phyloP scores from a whole-genome alignment of 2,113 vertebrate species.

The Trochalopteron elliotii region DNA sequence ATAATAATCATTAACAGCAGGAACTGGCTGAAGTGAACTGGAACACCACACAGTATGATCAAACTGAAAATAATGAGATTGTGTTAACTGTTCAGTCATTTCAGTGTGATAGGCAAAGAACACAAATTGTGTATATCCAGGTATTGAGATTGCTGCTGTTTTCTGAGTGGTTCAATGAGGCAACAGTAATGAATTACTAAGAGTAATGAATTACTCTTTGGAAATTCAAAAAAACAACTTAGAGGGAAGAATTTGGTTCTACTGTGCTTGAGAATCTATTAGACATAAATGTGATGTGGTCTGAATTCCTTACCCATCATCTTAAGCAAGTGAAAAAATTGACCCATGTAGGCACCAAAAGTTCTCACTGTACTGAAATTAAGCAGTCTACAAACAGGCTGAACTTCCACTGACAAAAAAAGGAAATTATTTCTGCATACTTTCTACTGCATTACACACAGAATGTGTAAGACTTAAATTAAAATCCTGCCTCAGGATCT shows the following conservation, averaged over 20 bases:
- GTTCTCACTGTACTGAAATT: not conserved
- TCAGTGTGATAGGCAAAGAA: not conserved
- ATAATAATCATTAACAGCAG: not conserved
- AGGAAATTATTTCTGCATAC: not conserved
- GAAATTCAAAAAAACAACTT: not conserved
- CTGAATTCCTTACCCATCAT: not conserved
- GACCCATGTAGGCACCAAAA: not conserved
- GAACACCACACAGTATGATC: not conserved
- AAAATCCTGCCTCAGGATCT: slow-evolving; percentile 26
- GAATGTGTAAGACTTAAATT: slow-evolving; percentile 12
- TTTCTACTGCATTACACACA: not conserved
- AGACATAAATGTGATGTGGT: not conserved
- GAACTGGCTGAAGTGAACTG: not conserved
- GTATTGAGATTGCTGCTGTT: not conserved
- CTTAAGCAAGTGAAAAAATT: not conserved
- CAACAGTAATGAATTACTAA: not conserved
- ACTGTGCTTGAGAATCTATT: not conserved
- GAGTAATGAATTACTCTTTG: not conserved
- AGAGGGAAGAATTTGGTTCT: not conserved
- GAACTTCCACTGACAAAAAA: not conserved
- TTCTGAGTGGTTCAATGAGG: not conserved
- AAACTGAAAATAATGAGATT: not conserved
- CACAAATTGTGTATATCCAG: not conserved
- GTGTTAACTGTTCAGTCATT: not conserved
- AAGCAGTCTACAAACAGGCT: not conserved